Percentiles rank a stretch among this genome's conserved stretches.
Evolutionary conservation across 2,797 vertebrate species (phyloP).

Genomic region (Cyprinodon diabolis): DNA sequence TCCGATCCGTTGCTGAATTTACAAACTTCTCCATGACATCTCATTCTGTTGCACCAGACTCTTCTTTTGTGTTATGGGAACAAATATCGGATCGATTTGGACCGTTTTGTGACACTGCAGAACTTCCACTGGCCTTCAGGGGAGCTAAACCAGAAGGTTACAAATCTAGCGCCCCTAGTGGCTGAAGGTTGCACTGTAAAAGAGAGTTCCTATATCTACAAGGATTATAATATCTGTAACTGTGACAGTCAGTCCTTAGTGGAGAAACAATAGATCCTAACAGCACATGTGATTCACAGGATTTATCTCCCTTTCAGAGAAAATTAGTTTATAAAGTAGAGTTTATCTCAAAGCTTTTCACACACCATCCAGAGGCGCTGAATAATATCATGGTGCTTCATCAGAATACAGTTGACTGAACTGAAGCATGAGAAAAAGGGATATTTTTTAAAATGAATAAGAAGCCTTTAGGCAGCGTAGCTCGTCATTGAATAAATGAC

Average conservation of each 20-base stretch:
- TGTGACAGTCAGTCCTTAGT: not conserved
- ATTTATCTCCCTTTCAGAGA: not conserved
- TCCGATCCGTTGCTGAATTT: no score
- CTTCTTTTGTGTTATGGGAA: no score
- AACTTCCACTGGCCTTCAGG: no score
- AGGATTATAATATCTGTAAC: not conserved
- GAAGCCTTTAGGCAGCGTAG: not conserved
- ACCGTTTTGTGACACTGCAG: no score
- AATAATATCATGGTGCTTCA: not conserved
- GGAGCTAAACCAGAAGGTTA: not conserved
- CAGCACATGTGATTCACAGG: not conserved
- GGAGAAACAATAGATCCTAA: not conserved
- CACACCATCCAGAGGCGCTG: not conserved
- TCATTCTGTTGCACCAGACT: no score
- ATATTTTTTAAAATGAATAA: slow-evolving; percentile 1
- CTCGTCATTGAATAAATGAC: not conserved
- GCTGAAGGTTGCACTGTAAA: not conserved
- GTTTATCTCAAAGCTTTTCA: not conserved
- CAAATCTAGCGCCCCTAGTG: not conserved
- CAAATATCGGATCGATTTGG: no score
- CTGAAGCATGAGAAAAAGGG: not conserved
- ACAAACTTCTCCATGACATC: no score
- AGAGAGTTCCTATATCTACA: not conserved
- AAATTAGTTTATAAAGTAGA: not conserved
- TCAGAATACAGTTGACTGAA: not conserved